Evolutionary conservation across 2,113 vertebrate species (phyloP).

Genomic region (Callipepla californica): DNA sequence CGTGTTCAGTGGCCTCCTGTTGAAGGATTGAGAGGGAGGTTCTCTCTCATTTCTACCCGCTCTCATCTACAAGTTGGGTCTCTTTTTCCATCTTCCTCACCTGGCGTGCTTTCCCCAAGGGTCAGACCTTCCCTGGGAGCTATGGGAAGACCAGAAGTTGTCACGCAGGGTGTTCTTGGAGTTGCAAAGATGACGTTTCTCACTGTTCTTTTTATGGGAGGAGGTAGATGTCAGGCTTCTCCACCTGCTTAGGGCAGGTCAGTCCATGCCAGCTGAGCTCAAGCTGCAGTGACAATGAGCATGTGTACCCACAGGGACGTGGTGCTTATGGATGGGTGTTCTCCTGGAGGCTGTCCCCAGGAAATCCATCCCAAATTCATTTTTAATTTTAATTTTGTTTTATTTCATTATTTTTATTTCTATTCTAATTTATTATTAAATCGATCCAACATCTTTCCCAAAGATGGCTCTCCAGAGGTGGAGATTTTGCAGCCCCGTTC

Average conservation of each 20-base stretch:
- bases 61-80: rapidly evolving
- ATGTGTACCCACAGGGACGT: background rate
- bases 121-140: background rate
- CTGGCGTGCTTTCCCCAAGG: background rate
- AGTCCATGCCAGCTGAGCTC: background rate
- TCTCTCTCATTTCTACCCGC: background rate
- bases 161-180: background rate
- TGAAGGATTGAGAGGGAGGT: rapidly evolving
- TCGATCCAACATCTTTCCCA: background rate
- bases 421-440: background rate
- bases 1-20: rapidly evolving
- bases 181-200: background rate
- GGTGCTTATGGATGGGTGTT: background rate
- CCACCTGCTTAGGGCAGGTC: background rate
- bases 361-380: background rate
- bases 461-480: background rate
- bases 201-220: background rate
- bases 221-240: background rate
- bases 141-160: background rate
- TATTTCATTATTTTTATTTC: background rate
- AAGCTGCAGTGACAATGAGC: background rate
- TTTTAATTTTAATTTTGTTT: background rate
- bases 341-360: background rate
- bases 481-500: conserved; percentile 21
- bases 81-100: background rate